phyloP scores from a whole-genome alignment of 2,113 vertebrate genomes.

The Lagenorhynchus albirostris region DNA sequence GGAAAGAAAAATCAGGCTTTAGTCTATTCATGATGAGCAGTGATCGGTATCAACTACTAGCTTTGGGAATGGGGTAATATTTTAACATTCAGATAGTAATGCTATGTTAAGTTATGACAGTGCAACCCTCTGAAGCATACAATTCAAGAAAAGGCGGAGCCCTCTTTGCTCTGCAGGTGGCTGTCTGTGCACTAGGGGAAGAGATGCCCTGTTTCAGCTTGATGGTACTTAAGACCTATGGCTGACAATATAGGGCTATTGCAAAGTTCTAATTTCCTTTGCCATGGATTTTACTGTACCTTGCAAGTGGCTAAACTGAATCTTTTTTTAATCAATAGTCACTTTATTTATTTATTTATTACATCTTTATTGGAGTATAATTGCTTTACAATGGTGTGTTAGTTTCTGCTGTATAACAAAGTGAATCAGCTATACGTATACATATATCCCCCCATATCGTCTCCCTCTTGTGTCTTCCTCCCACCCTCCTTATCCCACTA shows the following conservation, averaged over 20 bases:
- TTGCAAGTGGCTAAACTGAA: background rate
- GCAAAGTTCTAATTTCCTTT: background rate
- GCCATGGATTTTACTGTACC: background rate
- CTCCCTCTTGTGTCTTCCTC: no score
- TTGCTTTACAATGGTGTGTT: no score
- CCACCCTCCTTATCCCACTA: background rate
- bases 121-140: background rate
- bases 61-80: background rate
- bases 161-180: background rate
- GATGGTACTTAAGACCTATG: background rate
- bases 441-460: no score
- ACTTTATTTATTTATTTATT: no score
- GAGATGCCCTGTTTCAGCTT: background rate
- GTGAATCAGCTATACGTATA: no score
- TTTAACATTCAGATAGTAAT: slow-evolving; percentile 16
- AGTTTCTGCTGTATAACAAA: no score
- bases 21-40: background rate
- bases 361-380: no score
- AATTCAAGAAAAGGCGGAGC: background rate
- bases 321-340: background rate
- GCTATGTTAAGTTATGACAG: background rate
- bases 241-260: background rate
- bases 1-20: background rate
- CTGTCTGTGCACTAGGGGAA: background rate
- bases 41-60: background rate